These are phyloP conservation scores for Apamea monoglypha DNA, from an alignment of 2,888 invertebrate species.

Conservation along the genomic window DNA sequence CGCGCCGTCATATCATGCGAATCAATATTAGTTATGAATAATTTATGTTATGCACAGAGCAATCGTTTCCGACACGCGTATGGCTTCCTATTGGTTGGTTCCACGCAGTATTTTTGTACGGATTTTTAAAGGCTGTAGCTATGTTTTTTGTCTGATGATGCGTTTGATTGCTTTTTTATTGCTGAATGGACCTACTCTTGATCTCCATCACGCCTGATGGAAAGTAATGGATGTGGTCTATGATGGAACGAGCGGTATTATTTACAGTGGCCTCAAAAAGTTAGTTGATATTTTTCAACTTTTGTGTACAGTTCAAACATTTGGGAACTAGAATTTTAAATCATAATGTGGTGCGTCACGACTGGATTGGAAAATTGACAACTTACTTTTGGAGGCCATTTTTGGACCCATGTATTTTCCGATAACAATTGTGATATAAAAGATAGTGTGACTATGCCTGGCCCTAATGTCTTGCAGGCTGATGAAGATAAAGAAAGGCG, in stretches of 20 bases:
- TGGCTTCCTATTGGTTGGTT: conserved; percentile 29
- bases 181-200: not conserved
- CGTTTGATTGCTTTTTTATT: too few relatives aligned
- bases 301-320: too few relatives aligned
- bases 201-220: not conserved
- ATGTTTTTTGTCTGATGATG: too few relatives aligned
- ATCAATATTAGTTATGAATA: conserved; percentile 70
- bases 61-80: conserved; percentile 62
- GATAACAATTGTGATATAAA: not conserved
- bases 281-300: too few relatives aligned
- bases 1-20: conserved; percentile 35
- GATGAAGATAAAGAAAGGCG: not conserved
- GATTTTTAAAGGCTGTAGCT: not conserved
- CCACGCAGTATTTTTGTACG: conserved; percentile 24
- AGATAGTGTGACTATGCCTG: too few relatives aligned
- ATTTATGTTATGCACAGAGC: conserved; percentile 66
- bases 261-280: not conserved
- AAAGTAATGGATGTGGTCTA: not conserved
- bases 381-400: not conserved
- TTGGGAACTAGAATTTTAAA: too few relatives aligned
- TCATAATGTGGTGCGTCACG: too few relatives aligned
- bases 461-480: not conserved
- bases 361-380: too few relatives aligned
- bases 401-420: not conserved
- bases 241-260: not conserved